A percentile compares a stretch with the other conserved stretches of the same genome.
These are phyloP conservation scores for Micrasema longulum DNA, from an alignment of 1,140 invertebrate genomes.

Conservation along the genomic window DNA sequence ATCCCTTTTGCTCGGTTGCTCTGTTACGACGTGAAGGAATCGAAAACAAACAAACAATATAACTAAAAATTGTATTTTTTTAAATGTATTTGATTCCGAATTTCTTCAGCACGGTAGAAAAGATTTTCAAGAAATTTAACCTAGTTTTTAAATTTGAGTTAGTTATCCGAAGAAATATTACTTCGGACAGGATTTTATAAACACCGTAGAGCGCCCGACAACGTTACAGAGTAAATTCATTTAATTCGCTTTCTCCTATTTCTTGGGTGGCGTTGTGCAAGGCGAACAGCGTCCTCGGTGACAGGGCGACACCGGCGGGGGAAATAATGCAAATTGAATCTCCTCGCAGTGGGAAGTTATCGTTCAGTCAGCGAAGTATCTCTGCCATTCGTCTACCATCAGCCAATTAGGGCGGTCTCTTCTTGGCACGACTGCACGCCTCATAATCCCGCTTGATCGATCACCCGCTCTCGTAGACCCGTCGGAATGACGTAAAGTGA, in stretches of 20 bases:
- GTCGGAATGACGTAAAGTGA: neutral
- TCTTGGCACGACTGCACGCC: constrained; percentile 1
- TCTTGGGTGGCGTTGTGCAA: neutral
- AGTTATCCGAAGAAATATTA: neutral
- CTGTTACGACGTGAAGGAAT: no score
- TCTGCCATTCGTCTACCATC: constrained; percentile 31
- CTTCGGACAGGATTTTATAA: constrained; percentile 1
- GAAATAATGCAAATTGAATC: constrained; percentile 37
- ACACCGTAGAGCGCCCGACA: constrained; percentile 15
- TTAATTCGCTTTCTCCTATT: constrained; percentile 12
- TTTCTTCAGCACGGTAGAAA: no score
- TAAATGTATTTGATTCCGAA: no score
- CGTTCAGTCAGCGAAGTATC: constrained; percentile 24
- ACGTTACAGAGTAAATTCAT: constrained; percentile 20
- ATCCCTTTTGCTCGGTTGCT: no score
- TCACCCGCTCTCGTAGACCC: neutral
- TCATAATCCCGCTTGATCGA: constrained; percentile 34
- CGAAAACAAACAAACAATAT: no score
- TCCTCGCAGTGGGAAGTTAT: constrained; percentile 34
- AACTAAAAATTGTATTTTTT: no score
- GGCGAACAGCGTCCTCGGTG: neutral
- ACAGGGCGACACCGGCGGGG: constrained; percentile 2
- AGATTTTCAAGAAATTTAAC: no score
- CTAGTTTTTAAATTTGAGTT: no score
- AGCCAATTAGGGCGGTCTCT: constrained; percentile 22